A percentile compares a stretch with the other conserved stretches of the same genome.
Conservation (phyloP, 2,113 vertebrate genomes). For the Pyxicephalus adspersus region DNA sequence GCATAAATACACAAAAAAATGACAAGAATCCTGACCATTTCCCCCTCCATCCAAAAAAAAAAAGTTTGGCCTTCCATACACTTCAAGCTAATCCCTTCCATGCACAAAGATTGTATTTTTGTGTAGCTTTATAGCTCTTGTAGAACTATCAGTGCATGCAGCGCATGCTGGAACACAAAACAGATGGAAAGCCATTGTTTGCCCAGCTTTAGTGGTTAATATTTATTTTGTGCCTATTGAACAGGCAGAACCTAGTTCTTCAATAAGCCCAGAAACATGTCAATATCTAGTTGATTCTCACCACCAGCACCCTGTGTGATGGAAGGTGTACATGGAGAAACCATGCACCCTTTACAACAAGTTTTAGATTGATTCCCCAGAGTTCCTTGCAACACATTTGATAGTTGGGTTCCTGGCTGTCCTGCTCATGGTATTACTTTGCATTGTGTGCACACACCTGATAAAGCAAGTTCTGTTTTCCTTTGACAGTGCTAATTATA, state of each 20-base stretch:
- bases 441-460: constrained; percentile 34
- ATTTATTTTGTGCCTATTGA: no score
- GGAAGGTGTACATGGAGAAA: background rate
- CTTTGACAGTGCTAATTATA: constrained; percentile 28
- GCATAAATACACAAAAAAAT: no score
- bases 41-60: no score
- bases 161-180: no score
- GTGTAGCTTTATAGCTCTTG: no score
- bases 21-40: no score
- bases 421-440: constrained; percentile 11
- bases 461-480: constrained; percentile 27
- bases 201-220: no score
- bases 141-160: no score
- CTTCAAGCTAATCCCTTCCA: no score
- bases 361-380: background rate
- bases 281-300: background rate
- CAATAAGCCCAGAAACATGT: background rate
- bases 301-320: background rate
- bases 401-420: constrained; percentile 27
- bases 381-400: constrained; percentile 10
- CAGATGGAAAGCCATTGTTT: no score
- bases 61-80: no score
- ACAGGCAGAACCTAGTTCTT: background rate
- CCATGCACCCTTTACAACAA: constrained; percentile 1
- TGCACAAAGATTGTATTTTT: no score